Conservation (phyloP, 2,888 invertebrate genomes). For the Scaptomyza reducta region DNA sequence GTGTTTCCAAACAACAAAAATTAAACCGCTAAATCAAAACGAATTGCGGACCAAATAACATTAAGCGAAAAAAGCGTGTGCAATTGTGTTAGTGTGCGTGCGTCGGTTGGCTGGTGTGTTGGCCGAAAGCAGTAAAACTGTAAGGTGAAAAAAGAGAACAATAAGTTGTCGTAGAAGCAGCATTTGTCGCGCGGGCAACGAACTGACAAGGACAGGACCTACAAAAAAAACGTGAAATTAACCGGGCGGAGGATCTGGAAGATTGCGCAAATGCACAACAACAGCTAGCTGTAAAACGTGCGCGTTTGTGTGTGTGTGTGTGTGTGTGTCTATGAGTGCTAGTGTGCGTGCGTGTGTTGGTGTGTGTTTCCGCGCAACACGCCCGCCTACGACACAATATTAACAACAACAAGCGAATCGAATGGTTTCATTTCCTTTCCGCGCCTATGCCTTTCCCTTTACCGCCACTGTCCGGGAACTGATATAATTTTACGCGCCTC, state of each 20-base stretch:
- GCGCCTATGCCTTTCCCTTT: conserved; percentile 25
- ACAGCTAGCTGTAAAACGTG: conserved; percentile 42
- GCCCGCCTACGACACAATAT: conserved; percentile 43
- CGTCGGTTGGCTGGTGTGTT: conserved; percentile 64
- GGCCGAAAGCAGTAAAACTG: conserved; percentile 57
- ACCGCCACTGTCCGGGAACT: conserved; percentile 5
- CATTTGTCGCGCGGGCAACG: not conserved
- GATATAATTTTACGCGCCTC: conserved; percentile 26
- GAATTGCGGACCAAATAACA: conserved; percentile 28
- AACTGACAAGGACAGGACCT: conserved; percentile 26
- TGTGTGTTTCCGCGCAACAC: conserved; percentile 46
- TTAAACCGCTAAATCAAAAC: conserved; percentile 35
- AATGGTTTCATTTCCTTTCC: conserved; percentile 50
- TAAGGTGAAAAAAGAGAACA: conserved; percentile 43
- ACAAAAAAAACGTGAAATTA: conserved; percentile 23
- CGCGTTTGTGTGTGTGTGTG: conserved; percentile 30
- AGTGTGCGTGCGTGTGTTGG: conserved; percentile 25
- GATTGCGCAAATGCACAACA: conserved; percentile 63
- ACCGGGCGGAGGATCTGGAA: conserved; percentile 38
- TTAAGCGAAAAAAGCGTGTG: conserved; percentile 69
- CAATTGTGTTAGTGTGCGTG: conserved; percentile 68
- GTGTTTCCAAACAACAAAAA: conserved; percentile 24
- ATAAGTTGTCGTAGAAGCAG: conserved; percentile 21
- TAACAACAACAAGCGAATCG: conserved; percentile 27
- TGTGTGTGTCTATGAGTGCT: conserved; percentile 17